These are phyloP conservation scores for chimpanzee (Pan troglodytes) DNA, from an alignment of 2,113 vertebrate genomes.

Conservation along the genomic window NHGRI_mPanTro3-v2.1_pri NC_072407.2:34397001-34397500, in stretches of 20 bases:
- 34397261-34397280: background rate
- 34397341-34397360: background rate
- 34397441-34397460: background rate
- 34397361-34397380: background rate
- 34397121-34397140: background rate
- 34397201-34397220: background rate
- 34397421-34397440: background rate
- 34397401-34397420: background rate
- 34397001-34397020: slow-evolving; percentile 11
- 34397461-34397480: background rate
- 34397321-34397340: background rate
- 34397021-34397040: slow-evolving; percentile 51
- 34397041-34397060: background rate
- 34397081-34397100: background rate
- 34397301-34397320: background rate
- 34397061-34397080: background rate
- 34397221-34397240: background rate
- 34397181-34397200: background rate
- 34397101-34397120: background rate
- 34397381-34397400: background rate
- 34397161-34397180: background rate
- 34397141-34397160: slow-evolving; percentile 26
- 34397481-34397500: background rate
- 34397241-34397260: background rate
- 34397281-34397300: background rate